Conservation (phyloP, 2,113 vertebrate species). For the Saguinus midas region DNA sequence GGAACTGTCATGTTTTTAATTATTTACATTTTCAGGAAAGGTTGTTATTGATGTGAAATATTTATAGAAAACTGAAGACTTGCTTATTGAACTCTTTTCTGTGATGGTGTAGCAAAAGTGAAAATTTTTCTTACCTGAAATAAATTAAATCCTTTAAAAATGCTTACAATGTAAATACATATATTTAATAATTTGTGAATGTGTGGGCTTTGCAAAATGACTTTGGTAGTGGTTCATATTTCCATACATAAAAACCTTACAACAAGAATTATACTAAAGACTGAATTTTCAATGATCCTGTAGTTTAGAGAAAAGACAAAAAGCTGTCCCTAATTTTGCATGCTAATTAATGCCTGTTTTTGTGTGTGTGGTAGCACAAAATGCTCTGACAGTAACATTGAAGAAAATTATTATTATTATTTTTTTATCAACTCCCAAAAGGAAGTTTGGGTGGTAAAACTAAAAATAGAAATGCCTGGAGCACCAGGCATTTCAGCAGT, state of each 20-base stretch:
- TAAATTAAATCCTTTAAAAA: not conserved
- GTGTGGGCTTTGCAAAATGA: not conserved
- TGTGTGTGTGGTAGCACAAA: not conserved
- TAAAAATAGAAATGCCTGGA: not conserved
- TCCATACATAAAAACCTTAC: not conserved
- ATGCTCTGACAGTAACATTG: not conserved
- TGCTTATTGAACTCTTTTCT: not conserved
- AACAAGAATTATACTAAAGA: not conserved
- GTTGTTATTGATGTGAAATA: not conserved
- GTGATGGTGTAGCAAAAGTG: not conserved
- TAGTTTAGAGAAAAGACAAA: not conserved
- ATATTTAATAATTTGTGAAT: not conserved
- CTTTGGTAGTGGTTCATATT: not conserved
- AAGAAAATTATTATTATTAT: not conserved
- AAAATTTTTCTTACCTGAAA: not conserved
- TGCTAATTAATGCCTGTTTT: not conserved
- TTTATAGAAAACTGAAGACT: not conserved
- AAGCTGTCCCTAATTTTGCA: not conserved
- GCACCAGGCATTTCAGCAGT: not conserved
- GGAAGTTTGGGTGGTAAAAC: not conserved
- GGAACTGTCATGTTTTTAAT: not conserved
- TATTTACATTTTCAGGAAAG: not conserved
- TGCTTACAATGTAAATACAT: not conserved
- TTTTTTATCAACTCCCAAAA: constrained; percentile 11
- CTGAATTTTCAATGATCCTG: not conserved